Conservation (phyloP, 2,113 vertebrate species). For the Abramis brama region DNA sequence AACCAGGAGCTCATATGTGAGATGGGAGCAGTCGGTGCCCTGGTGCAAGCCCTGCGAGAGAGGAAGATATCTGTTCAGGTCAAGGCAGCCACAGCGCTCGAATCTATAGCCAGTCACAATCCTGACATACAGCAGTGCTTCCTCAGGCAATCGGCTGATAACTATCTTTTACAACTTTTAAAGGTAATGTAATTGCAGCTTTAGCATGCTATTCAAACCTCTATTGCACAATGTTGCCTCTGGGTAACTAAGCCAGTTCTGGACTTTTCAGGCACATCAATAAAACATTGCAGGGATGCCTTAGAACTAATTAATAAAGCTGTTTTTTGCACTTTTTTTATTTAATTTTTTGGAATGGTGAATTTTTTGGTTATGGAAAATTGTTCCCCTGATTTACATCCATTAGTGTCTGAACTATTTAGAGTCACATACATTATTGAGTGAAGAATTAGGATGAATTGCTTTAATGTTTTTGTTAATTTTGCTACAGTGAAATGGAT, state of each 20-base stretch:
- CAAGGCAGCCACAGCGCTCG: conserved; percentile 76
- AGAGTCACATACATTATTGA: background rate
- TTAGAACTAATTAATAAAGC: background rate
- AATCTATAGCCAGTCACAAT: conserved; percentile 73
- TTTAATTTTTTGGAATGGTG: background rate
- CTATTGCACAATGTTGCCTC: background rate
- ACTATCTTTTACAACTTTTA: conserved; percentile 75
- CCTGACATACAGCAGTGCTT: conserved; percentile 72
- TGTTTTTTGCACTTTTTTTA: background rate
- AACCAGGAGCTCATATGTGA: conserved; percentile 71
- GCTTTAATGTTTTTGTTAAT: background rate
- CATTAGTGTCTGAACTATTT: background rate
- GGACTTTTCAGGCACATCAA: background rate
- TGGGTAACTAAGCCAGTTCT: background rate
- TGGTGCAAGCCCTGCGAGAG: conserved; percentile 71
- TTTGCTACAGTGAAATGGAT: background rate
- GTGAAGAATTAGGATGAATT: background rate
- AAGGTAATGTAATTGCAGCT: conserved; percentile 66
- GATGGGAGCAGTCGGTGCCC: conserved; percentile 65
- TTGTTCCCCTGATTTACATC: background rate
- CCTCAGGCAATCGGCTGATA: conserved; percentile 67
- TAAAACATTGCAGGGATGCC: background rate
- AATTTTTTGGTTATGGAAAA: background rate
- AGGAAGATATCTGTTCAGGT: conserved; percentile 71
- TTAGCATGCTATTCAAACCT: background rate